A percentile compares a stretch with the other conserved stretches of the same genome.
Evolutionary conservation across 2,888 invertebrate genomes (phyloP).

Genomic region (Heteromyza rotundicornis): DNA sequence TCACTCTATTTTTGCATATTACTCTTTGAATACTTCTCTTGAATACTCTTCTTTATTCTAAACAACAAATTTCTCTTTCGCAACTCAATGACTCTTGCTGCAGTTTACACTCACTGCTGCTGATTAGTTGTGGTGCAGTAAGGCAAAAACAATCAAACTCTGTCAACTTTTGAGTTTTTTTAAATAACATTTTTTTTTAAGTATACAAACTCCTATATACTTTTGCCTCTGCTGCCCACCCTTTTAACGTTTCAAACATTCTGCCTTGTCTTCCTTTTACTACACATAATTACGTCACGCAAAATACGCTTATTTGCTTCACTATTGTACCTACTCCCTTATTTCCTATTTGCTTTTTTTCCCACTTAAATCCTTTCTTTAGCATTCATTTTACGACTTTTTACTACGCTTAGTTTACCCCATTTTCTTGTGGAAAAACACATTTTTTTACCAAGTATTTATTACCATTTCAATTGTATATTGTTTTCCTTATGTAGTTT

Average conservation of each 20-base stretch:
- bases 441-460: background rate
- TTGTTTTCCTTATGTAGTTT: no score
- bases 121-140: no score
- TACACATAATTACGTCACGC: slow-evolving; percentile 27
- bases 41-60: no score
- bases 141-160: no score
- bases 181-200: background rate
- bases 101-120: no score
- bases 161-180: background rate
- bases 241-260: no score
- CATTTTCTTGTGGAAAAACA: background rate
- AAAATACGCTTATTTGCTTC: slow-evolving; percentile 3
- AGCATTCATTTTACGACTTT: slow-evolving; percentile 3
- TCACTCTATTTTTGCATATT: no score
- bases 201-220: no score
- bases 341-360: slow-evolving; percentile 4
- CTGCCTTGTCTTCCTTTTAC: background rate
- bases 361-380: slow-evolving; percentile 18
- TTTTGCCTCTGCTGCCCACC: no score
- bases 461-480: background rate
- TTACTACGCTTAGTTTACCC: background rate
- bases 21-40: no score
- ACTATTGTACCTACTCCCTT: slow-evolving; percentile 34
- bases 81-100: no score
- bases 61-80: no score